Conservation (phyloP, 1,140 invertebrate species). For the Cepaea nemoralis region DNA sequence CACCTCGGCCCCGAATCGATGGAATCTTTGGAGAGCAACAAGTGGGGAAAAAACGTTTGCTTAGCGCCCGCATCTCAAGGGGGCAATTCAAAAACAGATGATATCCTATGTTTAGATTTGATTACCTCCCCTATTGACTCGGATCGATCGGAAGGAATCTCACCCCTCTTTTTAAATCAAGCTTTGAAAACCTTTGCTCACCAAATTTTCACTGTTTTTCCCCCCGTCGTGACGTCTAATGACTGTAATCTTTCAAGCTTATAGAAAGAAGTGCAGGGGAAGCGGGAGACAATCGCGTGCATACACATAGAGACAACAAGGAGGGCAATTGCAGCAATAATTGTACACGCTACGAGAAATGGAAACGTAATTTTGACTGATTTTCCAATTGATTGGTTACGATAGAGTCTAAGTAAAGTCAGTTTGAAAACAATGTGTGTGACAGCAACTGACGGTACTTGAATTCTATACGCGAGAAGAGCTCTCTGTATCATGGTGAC, state of each 20-base stretch:
- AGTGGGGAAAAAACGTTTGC: neutral
- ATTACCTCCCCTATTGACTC: conserved; percentile 27
- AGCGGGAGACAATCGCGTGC: conserved; percentile 1
- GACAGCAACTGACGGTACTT: neutral
- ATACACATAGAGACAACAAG: neutral
- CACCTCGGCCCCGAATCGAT: conserved; percentile 3
- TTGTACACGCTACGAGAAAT: conserved; percentile 23
- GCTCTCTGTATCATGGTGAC: too few species aligned
- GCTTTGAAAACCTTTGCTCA: conserved; percentile 1
- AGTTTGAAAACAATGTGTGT: neutral
- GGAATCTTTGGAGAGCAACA: conserved; percentile 6
- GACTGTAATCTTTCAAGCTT: neutral
- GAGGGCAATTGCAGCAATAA: conserved; percentile 23
- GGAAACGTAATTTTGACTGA: conserved; percentile 14
- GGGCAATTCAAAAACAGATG: conserved; percentile 30
- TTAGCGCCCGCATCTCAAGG: neutral
- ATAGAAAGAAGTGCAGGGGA: neutral
- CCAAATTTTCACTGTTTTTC: conserved; percentile 23
- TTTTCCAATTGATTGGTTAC: neutral
- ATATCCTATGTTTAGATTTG: conserved; percentile 35
- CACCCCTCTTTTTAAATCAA: conserved; percentile 17
- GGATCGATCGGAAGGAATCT: conserved; percentile 22
- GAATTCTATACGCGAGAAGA: neutral
- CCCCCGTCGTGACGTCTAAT: conserved; percentile 28
- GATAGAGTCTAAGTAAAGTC: neutral